phyloP scores from a whole-genome alignment of 64 coral and sea anemone genomes.

The Montipora sp. region DNA sequence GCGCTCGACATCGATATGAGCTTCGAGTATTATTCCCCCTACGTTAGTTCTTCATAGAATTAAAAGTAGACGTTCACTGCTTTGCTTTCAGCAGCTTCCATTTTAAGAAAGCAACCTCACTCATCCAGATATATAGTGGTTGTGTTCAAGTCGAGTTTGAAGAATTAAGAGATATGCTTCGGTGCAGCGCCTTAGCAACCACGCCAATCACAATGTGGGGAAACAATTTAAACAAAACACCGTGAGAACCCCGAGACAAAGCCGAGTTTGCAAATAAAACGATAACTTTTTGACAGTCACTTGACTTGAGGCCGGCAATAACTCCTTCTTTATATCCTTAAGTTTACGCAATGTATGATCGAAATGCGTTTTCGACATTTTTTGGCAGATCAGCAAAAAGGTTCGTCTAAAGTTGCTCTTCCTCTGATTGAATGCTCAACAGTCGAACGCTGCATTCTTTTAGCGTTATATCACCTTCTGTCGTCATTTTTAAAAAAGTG shows the following conservation, averaged over 20 bases:
- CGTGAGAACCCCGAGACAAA: neutral
- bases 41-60: neutral
- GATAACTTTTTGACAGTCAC: neutral
- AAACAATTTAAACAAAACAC: neutral
- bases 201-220: neutral
- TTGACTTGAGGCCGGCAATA: neutral
- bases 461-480: neutral
- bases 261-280: neutral
- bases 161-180: neutral
- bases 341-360: neutral
- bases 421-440: neutral
- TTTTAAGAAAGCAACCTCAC: neutral
- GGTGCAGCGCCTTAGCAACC: constrained; percentile 16
- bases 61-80: neutral
- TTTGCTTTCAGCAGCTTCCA: neutral
- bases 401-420: neutral
- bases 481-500: neutral
- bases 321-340: neutral
- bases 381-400: neutral
- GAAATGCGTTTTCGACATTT: neutral
- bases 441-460: neutral
- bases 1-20: constrained; percentile 32
- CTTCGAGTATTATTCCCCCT: neutral
- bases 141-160: neutral
- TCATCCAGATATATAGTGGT: neutral